Percentiles rank a stretch among this genome's conserved stretches.
These are phyloP conservation scores for Turritopsis rubra DNA, from an alignment of 30 jellyfish, hydroid and myxozoan genomes.

Conservation along the genomic window DNA sequence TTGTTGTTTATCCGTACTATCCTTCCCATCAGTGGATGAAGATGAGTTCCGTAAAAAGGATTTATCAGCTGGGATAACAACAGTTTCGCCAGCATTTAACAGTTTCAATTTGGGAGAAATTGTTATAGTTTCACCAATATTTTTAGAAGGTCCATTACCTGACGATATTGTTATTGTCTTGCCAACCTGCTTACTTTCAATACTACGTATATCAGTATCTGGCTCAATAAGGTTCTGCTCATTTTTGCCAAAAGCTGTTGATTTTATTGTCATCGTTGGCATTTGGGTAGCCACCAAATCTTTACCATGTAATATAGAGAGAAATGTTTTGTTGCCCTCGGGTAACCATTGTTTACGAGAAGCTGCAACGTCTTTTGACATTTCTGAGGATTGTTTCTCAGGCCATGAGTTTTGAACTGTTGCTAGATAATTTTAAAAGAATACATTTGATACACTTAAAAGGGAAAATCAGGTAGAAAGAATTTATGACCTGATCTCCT, in stretches of 20 bases:
- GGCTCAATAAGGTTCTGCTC: conserved; percentile 32
- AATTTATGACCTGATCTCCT: too few species aligned
- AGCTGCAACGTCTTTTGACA: not conserved
- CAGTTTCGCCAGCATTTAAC: conserved; percentile 20
- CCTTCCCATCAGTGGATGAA: not conserved
- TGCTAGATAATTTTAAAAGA: too few species aligned
- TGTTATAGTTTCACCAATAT: conserved; percentile 27
- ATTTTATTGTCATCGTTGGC: conserved; percentile 45
- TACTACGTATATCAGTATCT: not conserved
- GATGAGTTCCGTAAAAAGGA: not conserved
- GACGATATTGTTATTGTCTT: conserved; percentile 53
- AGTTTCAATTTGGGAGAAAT: conserved; percentile 2
- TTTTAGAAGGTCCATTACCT: conserved; percentile 13
- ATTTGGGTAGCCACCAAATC: conserved; percentile 29
- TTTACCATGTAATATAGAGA: conserved; percentile 51
- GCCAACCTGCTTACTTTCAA: conserved; percentile 30
- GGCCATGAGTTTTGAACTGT: not conserved
- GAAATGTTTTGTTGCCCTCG: conserved; percentile 66
- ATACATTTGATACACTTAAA: too few species aligned
- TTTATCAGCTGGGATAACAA: conserved; percentile 13
- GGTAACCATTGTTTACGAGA: conserved; percentile 52
- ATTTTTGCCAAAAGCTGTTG: conserved; percentile 1
- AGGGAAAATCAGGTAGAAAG: too few species aligned
- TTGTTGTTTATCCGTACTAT: not conserved
- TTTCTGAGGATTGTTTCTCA: not conserved